These are phyloP conservation scores for Tympanuchus pallidicinctus DNA, from an alignment of 2,113 vertebrate genomes.

Conservation along the genomic window DNA sequence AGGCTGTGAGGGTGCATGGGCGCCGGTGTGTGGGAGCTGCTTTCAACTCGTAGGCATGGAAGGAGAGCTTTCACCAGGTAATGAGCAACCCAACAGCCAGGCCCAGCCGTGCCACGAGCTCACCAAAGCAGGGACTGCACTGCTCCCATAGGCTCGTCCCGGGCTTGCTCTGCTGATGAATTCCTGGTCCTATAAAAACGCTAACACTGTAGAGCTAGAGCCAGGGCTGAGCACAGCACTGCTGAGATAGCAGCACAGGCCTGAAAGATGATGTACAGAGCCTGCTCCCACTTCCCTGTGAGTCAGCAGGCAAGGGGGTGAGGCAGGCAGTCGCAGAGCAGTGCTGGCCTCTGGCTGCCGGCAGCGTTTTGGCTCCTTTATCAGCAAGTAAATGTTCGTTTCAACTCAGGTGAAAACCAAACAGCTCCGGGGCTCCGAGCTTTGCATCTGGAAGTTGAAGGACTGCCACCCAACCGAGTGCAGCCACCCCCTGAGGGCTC, in stretches of 20 bases:
- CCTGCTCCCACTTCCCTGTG: rapidly evolving
- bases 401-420: background rate
- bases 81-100: rapidly evolving
- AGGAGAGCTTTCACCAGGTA: background rate
- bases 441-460: background rate
- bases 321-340: background rate
- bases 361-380: background rate
- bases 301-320: background rate
- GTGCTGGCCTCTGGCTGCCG: background rate
- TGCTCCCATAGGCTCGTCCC: background rate
- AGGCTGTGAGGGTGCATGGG: background rate
- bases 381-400: background rate
- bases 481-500: background rate
- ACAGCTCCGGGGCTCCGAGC: background rate
- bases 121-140: background rate
- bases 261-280: background rate
- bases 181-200: background rate
- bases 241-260: background rate
- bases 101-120: background rate
- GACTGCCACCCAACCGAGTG: background rate
- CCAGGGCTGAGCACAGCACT: background rate
- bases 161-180: background rate
- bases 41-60: background rate
- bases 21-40: background rate
- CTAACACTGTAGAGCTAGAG: background rate